Evolutionary conservation across 1,140 invertebrate genomes (phyloP).

Genomic region (Zaprionus ghesquierei): DNA sequence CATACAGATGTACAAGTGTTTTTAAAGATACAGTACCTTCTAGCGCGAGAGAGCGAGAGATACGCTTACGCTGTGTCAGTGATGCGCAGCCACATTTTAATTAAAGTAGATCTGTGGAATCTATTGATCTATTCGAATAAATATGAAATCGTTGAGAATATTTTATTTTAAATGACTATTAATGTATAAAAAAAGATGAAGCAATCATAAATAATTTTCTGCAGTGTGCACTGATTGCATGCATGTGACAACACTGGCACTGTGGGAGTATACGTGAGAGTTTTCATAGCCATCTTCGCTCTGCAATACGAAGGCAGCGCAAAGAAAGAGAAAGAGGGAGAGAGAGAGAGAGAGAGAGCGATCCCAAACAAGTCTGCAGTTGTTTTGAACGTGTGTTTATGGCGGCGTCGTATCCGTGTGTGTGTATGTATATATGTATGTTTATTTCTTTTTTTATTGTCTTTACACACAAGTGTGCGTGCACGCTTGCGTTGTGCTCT

Average conservation of each 20-base stretch:
- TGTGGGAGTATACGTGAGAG: not conserved
- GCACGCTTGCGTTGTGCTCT: slow-evolving; percentile 44
- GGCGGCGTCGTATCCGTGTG: slow-evolving; percentile 32
- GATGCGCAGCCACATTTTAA: not conserved
- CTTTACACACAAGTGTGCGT: slow-evolving; percentile 33
- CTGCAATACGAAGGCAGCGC: slow-evolving; percentile 5
- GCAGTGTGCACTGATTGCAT: too few species aligned
- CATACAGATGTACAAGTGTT: not conserved
- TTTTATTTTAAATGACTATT: too few species aligned
- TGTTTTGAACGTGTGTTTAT: slow-evolving; percentile 30
- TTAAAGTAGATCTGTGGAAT: too few species aligned
- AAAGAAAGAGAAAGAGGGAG: slow-evolving; percentile 2
- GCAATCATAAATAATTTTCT: too few species aligned
- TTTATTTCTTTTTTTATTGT: slow-evolving; percentile 13
- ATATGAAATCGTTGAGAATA: too few species aligned
- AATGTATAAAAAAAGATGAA: too few species aligned
- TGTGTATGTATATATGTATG: slow-evolving; percentile 39
- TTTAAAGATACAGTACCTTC: not conserved
- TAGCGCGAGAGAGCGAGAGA: not conserved
- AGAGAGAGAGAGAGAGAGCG: slow-evolving; percentile 21
- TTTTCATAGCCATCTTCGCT: slow-evolving; percentile 60
- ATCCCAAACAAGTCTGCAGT: slow-evolving; percentile 47
- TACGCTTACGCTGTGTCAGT: not conserved
- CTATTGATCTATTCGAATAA: too few species aligned
- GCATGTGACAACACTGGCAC: slow-evolving; percentile 6